A percentile compares a stretch with the other conserved stretches of the same genome.
Evolutionary conservation across 2,888 invertebrate species (phyloP).

Genomic region (Eremobia ochroleuca): DNA sequence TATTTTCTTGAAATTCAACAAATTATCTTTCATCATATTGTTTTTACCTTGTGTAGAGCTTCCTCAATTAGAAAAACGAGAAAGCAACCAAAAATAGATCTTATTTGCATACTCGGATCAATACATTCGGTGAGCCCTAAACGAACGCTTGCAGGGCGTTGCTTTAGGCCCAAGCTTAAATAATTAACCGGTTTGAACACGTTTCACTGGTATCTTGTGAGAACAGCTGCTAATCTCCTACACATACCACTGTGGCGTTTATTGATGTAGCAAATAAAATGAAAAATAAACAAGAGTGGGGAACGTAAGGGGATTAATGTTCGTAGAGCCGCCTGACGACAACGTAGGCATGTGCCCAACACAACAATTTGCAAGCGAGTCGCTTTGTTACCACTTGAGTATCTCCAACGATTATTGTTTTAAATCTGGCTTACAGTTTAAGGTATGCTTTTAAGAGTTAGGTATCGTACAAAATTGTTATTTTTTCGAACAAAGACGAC

Average conservation of each 20-base stretch:
- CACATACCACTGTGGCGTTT: slow-evolving; percentile 44
- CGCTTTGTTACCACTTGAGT: slow-evolving; percentile 53
- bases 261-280: slow-evolving; percentile 57
- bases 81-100: slow-evolving; percentile 9
- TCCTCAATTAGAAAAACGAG: background rate
- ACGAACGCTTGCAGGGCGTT: background rate
- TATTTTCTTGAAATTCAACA: background rate
- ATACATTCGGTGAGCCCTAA: background rate
- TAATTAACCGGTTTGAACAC: slow-evolving; percentile 19
- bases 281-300: slow-evolving; percentile 58
- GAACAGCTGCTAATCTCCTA: slow-evolving; percentile 43
- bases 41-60: background rate
- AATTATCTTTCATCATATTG: background rate
- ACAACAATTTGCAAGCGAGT: slow-evolving; percentile 71
- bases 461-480: background rate
- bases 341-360: slow-evolving; percentile 34
- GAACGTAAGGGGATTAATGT: slow-evolving; percentile 53
- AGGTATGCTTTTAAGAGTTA: background rate
- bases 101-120: slow-evolving; percentile 8
- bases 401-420: slow-evolving; percentile 41
- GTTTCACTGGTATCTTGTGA: slow-evolving; percentile 6
- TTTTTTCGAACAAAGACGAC: background rate
- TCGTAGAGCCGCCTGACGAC: slow-evolving; percentile 33
- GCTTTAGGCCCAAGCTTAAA: background rate
- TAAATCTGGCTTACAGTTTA: slow-evolving; percentile 21